phyloP scores from a whole-genome alignment of 2,113 vertebrate genomes.

The Hystrix brachyura region DNA sequence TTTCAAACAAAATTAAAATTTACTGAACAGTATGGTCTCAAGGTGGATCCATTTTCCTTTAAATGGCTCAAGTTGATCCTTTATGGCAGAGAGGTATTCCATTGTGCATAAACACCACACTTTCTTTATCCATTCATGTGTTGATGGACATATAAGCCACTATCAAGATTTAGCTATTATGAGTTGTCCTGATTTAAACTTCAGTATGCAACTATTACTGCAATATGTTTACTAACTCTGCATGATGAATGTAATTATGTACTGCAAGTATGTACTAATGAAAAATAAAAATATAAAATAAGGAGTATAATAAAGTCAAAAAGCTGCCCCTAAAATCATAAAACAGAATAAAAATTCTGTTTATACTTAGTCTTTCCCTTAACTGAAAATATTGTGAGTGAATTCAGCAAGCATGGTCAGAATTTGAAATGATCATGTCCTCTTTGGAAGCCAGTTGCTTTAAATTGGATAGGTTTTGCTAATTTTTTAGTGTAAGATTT shows the following conservation, averaged over 20 bases:
- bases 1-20: not conserved
- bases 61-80: not conserved
- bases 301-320: not conserved
- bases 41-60: not conserved
- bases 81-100: not conserved
- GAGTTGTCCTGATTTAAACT: not conserved
- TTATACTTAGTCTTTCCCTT: constrained; percentile 6
- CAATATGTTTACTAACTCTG: not conserved
- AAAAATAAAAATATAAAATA: not conserved
- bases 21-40: not conserved
- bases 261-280: not conserved
- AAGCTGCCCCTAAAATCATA: not conserved
- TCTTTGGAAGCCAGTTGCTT: constrained; percentile 67
- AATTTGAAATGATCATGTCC: constrained; percentile 51
- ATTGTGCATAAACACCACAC: not conserved
- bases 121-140: not conserved
- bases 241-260: not conserved
- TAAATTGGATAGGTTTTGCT: constrained; percentile 70
- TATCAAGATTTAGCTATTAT: not conserved
- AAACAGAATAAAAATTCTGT: not conserved
- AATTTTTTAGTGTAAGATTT: constrained; percentile 68
- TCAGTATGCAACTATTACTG: not conserved
- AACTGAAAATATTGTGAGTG: constrained; percentile 39
- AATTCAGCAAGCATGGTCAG: not conserved
- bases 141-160: not conserved